Conservation (phyloP, 1,140 invertebrate genomes). For the Drosophila miranda region DNA sequence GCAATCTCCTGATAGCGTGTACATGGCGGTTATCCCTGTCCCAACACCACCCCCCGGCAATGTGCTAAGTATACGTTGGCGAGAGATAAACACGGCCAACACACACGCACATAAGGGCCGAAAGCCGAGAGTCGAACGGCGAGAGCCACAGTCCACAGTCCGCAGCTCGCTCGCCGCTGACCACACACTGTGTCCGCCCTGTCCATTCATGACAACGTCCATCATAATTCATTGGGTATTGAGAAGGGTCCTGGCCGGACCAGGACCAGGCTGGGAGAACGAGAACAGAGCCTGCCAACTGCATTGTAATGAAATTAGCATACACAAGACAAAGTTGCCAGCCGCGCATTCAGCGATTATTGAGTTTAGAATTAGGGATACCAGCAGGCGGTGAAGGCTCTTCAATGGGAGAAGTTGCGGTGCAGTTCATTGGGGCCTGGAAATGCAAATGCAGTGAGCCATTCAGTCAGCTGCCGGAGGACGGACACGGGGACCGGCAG, state of each 20-base stretch:
- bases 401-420: neutral
- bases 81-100: constrained; percentile 70
- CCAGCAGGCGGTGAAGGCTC: neutral
- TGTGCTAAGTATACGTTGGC: constrained; percentile 67
- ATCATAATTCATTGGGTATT: constrained; percentile 71
- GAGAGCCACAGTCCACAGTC: constrained; percentile 18
- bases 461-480: constrained; percentile 6
- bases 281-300: constrained; percentile 19
- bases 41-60: constrained; percentile 7
- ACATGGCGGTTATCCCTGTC: neutral
- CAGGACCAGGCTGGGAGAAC: neutral
- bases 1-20: constrained; percentile 60
- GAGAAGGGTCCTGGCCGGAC: constrained; percentile 16
- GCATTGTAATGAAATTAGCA: constrained; percentile 73
- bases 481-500: constrained; percentile 35
- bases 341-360: constrained; percentile 61
- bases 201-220: constrained; percentile 69
- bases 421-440: constrained; percentile 5
- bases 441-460: constrained; percentile 44
- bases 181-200: constrained; percentile 14
- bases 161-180: constrained; percentile 12
- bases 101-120: constrained; percentile 25
- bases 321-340: constrained; percentile 60
- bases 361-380: constrained; percentile 51
- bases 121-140: no score